These are phyloP conservation scores for Paguma larvata DNA, from an alignment of 2,797 vertebrate genomes.

Conservation along the genomic window DNA sequence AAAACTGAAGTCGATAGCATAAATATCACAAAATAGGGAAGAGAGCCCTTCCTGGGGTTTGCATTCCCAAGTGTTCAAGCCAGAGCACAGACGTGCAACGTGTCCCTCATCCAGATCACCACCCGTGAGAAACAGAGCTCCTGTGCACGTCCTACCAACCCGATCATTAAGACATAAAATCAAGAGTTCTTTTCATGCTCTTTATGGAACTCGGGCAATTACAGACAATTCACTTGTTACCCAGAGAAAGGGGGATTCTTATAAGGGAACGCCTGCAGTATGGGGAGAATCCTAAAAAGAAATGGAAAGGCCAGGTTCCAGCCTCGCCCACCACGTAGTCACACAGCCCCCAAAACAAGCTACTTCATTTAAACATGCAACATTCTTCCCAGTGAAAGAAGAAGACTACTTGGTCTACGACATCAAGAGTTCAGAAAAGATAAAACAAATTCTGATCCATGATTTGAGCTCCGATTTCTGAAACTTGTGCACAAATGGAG, in stretches of 20 bases:
- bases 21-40: conserved; percentile 30
- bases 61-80: conserved; percentile 33
- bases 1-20: not conserved
- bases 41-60: not conserved
- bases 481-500: not conserved
- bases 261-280: not conserved
- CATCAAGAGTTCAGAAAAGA: not conserved
- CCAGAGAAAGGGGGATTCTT: not conserved
- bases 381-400: not conserved
- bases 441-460: not conserved
- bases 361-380: not conserved
- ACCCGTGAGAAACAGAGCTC: not conserved
- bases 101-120: not conserved
- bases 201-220: not conserved
- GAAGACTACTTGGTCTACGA: not conserved
- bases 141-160: not conserved
- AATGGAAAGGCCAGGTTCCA: not conserved
- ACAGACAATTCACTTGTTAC: not conserved
- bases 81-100: not conserved
- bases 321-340: not conserved
- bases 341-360: not conserved
- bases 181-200: not conserved
- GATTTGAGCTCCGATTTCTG: not conserved
- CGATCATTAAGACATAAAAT: not conserved
- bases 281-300: not conserved